phyloP scores from a whole-genome alignment of 2,888 invertebrate genomes.

The Lepetodrilus schrolli region DNA sequence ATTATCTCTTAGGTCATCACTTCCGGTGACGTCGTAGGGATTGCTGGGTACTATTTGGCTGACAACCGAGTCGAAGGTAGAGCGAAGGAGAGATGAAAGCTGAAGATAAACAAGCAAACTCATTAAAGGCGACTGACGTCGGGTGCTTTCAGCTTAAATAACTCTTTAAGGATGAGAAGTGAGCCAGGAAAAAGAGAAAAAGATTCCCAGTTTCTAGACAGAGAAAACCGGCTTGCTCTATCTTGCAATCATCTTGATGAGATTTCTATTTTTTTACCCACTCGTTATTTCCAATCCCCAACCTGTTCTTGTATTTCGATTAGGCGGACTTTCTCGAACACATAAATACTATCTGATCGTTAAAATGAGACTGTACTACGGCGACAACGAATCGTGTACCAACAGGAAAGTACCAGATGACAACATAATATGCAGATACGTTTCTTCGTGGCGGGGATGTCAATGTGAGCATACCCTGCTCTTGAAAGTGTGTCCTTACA shows the following conservation, averaged over 20 bases:
- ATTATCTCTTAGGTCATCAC: constrained; percentile 6
- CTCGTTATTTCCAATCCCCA: not conserved
- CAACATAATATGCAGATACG: too few species aligned
- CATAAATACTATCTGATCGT: too few species aligned
- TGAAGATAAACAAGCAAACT: not conserved
- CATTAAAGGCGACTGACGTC: not conserved
- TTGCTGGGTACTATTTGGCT: constrained; percentile 15
- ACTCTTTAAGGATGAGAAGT: not conserved
- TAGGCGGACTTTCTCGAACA: constrained; percentile 6
- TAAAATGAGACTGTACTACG: too few species aligned
- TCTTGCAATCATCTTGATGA: constrained; percentile 8
- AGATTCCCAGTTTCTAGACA: not conserved
- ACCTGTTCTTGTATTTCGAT: constrained; percentile 23
- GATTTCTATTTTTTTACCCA: constrained; percentile 9
- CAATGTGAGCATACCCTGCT: too few species aligned
- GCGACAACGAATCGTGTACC: too few species aligned
- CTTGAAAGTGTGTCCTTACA: too few species aligned
- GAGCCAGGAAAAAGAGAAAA: constrained; percentile 17
- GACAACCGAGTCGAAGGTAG: constrained; percentile 24
- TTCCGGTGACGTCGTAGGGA: constrained; percentile 21
- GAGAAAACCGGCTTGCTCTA: not conserved
- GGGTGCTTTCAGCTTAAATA: not conserved
- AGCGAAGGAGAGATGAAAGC: not conserved
- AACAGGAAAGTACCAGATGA: too few species aligned
- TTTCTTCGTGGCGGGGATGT: too few species aligned